Base-by-base conservation (phyloP, 2,888 invertebrate genomes). In the Ferdinandea cuprea region DNA sequence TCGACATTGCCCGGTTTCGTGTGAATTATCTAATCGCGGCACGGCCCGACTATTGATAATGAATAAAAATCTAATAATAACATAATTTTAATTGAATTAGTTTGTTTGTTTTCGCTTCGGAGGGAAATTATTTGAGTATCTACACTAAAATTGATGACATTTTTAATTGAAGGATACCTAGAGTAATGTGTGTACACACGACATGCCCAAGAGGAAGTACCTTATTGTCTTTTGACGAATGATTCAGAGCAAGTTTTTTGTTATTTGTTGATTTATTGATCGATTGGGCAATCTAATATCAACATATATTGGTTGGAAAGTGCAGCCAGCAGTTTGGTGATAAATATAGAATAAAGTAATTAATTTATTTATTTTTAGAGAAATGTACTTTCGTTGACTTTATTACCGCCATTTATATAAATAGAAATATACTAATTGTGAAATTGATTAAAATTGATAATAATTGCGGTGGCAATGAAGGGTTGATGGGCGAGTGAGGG, bases 31-130 rank as follows among this genome's bases (percentile, higher is more conserved):
- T 74, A 58, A 74, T 74, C 73, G 13, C 8, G 11, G 4, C 13
- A 30, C 32, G 11, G 3, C 37, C 48, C 19, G 4, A 21, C 21
- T 65, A 32, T 35, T 74, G 65, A 56, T 50, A 66, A 50, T 66
- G 65, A 58, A 42, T 50, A 52, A 30, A 65, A 40, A 48, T 65
- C 73, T 73, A 73, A 37, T 46, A 56, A 73, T 73, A 73, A 65
- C n/a, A 7, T 11, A 44, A 46, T 56, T 54, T 30, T 56, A 65
- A 73, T 65, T 65, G 46, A 73, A 73, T 73, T 65, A 65, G 19
- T 65, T 54, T 19, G 35, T n/a, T 19, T 32, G 15, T 3, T 25
- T 19, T 28, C 6, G 19, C 19, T 9, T 42, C 7, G 28, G 11
- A 5, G n/a, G 2, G 13, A 7, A 13, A 6, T 37, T 37, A 6